Evolutionary conservation across 2,113 vertebrate genomes (phyloP).

Genomic region (Aegotheles bennettii): DNA sequence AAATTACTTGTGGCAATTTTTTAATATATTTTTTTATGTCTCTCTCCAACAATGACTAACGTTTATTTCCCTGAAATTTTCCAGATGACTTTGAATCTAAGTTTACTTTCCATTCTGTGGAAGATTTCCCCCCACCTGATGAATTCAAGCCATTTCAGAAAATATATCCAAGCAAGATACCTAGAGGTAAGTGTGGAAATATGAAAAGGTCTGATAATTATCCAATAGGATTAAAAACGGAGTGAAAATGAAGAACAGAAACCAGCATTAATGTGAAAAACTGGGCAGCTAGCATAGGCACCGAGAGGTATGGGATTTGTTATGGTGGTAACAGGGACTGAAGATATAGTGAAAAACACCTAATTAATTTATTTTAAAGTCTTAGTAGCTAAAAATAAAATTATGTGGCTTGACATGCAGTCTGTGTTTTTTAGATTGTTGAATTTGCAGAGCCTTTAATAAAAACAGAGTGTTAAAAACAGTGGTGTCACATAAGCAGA

Average conservation of each 20-base stretch:
- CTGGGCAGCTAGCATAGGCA: background rate
- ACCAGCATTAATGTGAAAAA: background rate
- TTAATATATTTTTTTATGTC: background rate
- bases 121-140: slow-evolving; percentile 93
- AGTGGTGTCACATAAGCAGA: background rate
- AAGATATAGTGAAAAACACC: background rate
- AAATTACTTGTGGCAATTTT: background rate
- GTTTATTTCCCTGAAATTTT: slow-evolving; percentile 14
- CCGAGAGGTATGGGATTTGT: background rate
- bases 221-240: background rate
- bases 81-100: slow-evolving; percentile 97
- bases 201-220: background rate
- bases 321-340: background rate
- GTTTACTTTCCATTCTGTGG: slow-evolving; percentile 94
- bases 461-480: background rate
- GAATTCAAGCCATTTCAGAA: slow-evolving; percentile 89
- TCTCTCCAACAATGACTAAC: background rate
- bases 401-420: background rate
- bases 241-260: background rate
- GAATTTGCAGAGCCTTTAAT: background rate
- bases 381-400: background rate
- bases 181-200: slow-evolving; percentile 78
- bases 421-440: background rate
- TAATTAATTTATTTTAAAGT: background rate
- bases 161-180: slow-evolving; percentile 92